Conservation (phyloP, 2,888 invertebrate genomes). For the Chorisops tibialis region DNA sequence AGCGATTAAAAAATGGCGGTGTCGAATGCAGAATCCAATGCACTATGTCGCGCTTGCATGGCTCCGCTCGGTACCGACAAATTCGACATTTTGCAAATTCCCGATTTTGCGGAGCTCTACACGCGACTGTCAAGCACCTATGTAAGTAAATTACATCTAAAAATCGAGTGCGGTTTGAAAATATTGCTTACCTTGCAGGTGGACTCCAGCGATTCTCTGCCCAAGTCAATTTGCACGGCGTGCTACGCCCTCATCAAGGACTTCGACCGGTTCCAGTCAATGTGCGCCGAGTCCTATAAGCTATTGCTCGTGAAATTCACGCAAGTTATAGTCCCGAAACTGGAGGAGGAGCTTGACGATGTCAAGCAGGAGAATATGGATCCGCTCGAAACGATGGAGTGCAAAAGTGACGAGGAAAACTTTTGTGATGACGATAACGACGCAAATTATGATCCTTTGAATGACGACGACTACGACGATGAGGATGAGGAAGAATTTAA, state of each 20-base stretch:
- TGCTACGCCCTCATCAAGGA: not conserved
- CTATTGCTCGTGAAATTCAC: not conserved
- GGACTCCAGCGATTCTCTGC: not conserved
- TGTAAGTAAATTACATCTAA: constrained; percentile 1
- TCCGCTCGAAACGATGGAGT: not conserved
- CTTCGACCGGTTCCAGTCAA: not conserved
- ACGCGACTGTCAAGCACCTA: not conserved
- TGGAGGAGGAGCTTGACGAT: not conserved
- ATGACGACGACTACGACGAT: not conserved
- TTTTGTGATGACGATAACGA: not conserved
- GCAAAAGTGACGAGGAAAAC: not conserved
- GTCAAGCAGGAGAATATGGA: not conserved
- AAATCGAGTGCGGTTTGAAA: not conserved
- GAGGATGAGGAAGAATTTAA: not conserved
- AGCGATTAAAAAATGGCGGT: constrained; percentile 1
- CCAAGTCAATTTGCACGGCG: constrained; percentile 1
- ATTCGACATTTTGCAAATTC: not conserved
- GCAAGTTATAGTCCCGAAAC: not conserved
- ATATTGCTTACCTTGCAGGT: not conserved
- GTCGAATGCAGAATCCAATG: not conserved
- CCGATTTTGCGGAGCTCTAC: not conserved
- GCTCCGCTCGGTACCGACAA: not conserved
- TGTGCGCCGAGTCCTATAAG: constrained; percentile 7
- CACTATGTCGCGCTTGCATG: constrained; percentile 8
- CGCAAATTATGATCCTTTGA: not conserved